Percentiles rank a stretch among this genome's conserved stretches.
Evolutionary conservation across 2,113 vertebrate genomes (phyloP).

Genomic region (Montifringilla adamsi): DNA sequence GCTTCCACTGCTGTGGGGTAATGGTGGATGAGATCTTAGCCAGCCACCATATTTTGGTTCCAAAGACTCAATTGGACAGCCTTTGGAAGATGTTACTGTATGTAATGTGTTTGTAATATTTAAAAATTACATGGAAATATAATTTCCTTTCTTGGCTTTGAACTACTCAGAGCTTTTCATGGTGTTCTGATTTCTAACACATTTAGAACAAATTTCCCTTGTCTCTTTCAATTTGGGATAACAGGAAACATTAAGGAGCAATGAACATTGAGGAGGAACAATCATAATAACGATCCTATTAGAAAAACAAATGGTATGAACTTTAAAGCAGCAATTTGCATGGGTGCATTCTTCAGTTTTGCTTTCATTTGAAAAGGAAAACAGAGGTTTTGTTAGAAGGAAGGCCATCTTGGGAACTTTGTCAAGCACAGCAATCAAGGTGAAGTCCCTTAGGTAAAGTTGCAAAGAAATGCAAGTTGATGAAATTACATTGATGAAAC

Average conservation of each 20-base stretch:
- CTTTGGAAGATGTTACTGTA: not conserved
- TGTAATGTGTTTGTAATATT: not conserved
- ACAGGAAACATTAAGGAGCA: constrained; percentile 4
- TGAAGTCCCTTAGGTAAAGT: not conserved
- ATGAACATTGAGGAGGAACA: constrained; percentile 20
- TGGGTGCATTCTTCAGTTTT: not conserved
- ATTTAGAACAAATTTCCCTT: constrained; percentile 38
- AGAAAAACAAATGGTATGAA: not conserved
- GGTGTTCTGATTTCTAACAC: constrained; percentile 41
- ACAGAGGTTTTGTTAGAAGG: not conserved
- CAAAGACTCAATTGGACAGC: not conserved
- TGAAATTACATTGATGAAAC: not conserved
- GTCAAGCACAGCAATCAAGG: not conserved
- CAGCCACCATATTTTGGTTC: not conserved
- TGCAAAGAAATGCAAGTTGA: not conserved
- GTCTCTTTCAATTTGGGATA: constrained; percentile 41
- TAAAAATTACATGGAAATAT: constrained; percentile 12
- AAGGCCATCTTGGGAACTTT: not conserved
- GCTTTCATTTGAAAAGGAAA: not conserved
- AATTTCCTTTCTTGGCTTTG: not conserved
- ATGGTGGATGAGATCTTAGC: constrained; percentile 24
- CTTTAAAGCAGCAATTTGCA: not conserved
- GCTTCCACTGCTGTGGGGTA: not conserved
- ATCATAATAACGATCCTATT: not conserved
- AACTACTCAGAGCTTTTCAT: constrained; percentile 9